Evolutionary conservation across 2,888 invertebrate species (phyloP), one percentile per base, ranked within the genome.

Genomic region (Lochmaea crataegi): DNA sequence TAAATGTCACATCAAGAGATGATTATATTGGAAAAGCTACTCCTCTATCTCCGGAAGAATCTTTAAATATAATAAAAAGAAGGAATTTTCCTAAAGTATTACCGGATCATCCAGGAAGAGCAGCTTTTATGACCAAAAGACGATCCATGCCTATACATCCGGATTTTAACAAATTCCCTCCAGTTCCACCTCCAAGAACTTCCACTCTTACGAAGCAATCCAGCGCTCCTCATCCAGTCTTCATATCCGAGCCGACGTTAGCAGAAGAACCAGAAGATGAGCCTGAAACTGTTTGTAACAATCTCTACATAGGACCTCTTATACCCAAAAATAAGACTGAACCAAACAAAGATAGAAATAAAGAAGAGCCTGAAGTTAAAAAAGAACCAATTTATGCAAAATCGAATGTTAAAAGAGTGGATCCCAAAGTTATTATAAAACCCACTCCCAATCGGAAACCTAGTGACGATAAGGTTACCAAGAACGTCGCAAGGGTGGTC

Each of bases 21-120:
- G 91, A 93, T 69, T 85, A 84, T 0, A 68, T 79, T 32, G 82
- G 84, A 71, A 11, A 16, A 18, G 80, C 85, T 14, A 86, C 88
- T 4, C 84, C 86, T 14, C 84, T 92, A 57, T 91, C 91, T 9
- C 90, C 92, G 1, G 93, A 92, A 81, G 94, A 94, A 83, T 92
- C 94, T 0, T 83, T 95, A 67, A 87, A 90, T 75, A 91, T 92
- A 45, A 93, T 95, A 58, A 92, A 93, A 84, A 89, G 93, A 72
- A 88, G 94, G 79, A 95, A 95, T 83, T 95, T 92, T 83, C 95
- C 95, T 0, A 95, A 95, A 89, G 95, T 95, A 1, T 84, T 95
- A 45, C 95, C 95, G n/a, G 94, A 94, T 85, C 90, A 93, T 79
- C 91, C 91, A 1, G 82, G 81, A 14, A 80, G 86, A 71, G 84